These are phyloP conservation scores for Idris sp. DNA, from an alignment of 1,140 invertebrate species.

Conservation along the genomic window DNA sequence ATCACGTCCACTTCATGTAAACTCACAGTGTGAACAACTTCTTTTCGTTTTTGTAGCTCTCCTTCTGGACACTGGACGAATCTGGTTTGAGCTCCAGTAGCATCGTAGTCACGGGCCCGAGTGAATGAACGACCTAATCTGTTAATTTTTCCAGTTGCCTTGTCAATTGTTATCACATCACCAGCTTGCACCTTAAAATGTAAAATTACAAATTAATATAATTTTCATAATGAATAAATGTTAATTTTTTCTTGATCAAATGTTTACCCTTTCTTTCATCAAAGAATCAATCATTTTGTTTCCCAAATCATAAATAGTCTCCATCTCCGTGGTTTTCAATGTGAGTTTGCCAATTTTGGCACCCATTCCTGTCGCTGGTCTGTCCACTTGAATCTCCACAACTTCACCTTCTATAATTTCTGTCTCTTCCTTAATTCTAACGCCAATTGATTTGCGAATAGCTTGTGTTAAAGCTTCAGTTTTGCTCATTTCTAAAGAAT, in stretches of 20 bases:
- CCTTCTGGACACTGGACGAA: constrained; percentile 99
- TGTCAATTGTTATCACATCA: constrained; percentile 98
- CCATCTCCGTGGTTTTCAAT: constrained; percentile 99
- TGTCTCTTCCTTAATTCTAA: constrained; percentile 98
- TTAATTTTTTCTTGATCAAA: too few species aligned
- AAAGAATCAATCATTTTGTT: constrained; percentile 99
- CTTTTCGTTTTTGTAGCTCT: constrained; percentile 98
- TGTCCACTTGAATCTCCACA: constrained; percentile 97
- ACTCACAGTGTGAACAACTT: constrained; percentile 98
- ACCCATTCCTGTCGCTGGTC: constrained; percentile 93
- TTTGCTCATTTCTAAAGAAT: constrained; percentile 99
- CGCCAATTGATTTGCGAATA: constrained; percentile 97
- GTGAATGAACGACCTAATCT: constrained; percentile 97
- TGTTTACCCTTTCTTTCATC: constrained; percentile 95
- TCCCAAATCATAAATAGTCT: constrained; percentile 98
- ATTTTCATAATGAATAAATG: constrained; percentile 2
- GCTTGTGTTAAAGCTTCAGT: constrained; percentile 98
- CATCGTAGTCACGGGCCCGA: constrained; percentile 97
- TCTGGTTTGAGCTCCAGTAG: constrained; percentile 93
- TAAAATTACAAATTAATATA: too few species aligned
- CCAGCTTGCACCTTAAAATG: constrained; percentile 93
- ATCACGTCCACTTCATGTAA: constrained; percentile 99
- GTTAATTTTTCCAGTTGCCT: constrained; percentile 98
- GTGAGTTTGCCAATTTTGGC: constrained; percentile 96
- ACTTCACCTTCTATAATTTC: constrained; percentile 99